These are phyloP conservation scores for Cotesia glomerata DNA, from an alignment of 1,140 invertebrate species.

Conservation along the genomic window DNA sequence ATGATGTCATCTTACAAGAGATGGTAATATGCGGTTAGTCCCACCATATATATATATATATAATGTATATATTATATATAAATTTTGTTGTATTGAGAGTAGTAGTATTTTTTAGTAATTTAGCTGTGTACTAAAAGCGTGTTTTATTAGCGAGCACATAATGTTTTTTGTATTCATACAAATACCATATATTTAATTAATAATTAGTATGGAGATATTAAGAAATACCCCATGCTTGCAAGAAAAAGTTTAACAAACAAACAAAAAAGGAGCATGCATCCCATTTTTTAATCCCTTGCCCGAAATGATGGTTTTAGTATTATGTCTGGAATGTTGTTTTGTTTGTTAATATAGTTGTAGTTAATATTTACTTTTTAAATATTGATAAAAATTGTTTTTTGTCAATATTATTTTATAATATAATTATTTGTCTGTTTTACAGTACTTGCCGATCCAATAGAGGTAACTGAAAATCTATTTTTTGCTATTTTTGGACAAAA, in stretches of 20 bases:
- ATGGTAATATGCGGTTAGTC: constrained; percentile 15
- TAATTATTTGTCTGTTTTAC: constrained; percentile 60
- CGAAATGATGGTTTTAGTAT: background rate
- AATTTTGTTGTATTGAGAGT: constrained; percentile 1
- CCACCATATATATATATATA: background rate
- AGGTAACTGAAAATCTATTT: constrained; percentile 96
- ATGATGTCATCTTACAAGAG: background rate
- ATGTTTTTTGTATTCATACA: background rate
- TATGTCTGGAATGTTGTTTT: background rate
- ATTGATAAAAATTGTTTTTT: background rate
- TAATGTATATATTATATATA: too few species aligned
- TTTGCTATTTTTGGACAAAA: constrained; percentile 99
- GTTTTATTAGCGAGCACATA: constrained; percentile 3
- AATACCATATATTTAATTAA: background rate
- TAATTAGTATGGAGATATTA: constrained; percentile 6
- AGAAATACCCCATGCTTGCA: constrained; percentile 18
- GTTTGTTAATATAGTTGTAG: background rate
- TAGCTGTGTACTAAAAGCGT: background rate
- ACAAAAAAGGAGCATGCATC: too few species aligned
- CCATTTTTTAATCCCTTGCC: too few species aligned
- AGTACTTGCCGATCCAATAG: constrained; percentile 85
- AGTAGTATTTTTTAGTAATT: constrained; percentile 1
- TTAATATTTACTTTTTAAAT: background rate
- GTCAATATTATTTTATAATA: background rate
- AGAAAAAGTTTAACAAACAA: background rate